These are phyloP conservation scores for Pantala flavescens DNA, from an alignment of 1,140 invertebrate genomes.

Conservation along the genomic window DNA sequence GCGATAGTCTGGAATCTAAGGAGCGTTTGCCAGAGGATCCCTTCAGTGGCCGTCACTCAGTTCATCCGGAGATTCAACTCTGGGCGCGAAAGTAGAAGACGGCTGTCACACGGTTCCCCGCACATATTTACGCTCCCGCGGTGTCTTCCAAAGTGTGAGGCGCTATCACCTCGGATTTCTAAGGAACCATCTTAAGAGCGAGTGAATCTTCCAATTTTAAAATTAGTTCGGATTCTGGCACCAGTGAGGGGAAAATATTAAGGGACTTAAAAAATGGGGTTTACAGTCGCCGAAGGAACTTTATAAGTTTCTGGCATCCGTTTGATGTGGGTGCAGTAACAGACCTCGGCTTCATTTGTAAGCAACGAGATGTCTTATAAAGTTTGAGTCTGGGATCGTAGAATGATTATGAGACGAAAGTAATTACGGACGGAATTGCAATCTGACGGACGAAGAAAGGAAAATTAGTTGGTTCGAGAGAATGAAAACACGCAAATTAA, in stretches of 20 bases:
- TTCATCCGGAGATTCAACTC: background rate
- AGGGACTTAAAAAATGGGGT: background rate
- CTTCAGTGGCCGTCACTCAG: background rate
- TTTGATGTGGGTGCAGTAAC: background rate
- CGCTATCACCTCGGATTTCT: too few relatives aligned
- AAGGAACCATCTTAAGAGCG: too few relatives aligned
- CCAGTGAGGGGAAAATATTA: background rate
- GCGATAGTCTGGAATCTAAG: background rate
- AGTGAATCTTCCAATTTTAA: background rate
- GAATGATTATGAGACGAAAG: background rate
- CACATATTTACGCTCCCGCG: background rate
- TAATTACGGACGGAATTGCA: background rate
- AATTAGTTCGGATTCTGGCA: background rate
- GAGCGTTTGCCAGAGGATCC: background rate
- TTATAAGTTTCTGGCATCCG: slow-evolving; percentile 1
- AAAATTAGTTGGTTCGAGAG: background rate
- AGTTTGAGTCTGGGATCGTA: background rate
- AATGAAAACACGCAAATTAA: background rate
- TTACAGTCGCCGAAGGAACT: background rate
- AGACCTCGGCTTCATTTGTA: too few relatives aligned
- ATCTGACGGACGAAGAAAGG: background rate
- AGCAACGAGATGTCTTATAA: too few relatives aligned
- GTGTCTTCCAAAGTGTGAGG: background rate
- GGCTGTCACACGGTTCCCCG: background rate
- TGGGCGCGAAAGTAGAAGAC: background rate